A percentile compares a stretch with the other conserved stretches of the same genome.
Evolutionary conservation across 1,140 invertebrate genomes (phyloP).

Genomic region (Cyclargus thomasi): DNA sequence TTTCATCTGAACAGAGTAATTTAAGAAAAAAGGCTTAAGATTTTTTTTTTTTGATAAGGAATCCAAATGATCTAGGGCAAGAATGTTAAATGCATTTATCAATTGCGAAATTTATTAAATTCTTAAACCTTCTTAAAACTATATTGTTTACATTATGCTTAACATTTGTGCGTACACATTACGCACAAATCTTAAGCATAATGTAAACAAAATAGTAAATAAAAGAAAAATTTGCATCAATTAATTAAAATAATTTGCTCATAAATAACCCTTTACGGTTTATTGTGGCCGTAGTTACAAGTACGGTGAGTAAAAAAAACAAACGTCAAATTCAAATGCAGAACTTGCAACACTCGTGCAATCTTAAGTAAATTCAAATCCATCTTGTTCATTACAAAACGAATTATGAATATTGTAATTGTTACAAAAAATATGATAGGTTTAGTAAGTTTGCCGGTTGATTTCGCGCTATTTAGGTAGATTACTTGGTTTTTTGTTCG

Average conservation of each 20-base stretch:
- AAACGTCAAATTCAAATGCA: neutral
- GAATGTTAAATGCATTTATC: too few relatives aligned
- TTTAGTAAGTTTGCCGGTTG: slow-evolving; percentile 56
- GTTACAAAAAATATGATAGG: slow-evolving; percentile 37
- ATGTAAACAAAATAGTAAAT: neutral
- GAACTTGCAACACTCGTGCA: neutral
- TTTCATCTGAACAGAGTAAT: slow-evolving; percentile 15
- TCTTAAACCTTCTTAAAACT: neutral
- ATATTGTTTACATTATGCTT: neutral
- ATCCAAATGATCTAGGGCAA: too few relatives aligned
- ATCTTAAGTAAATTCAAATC: neutral
- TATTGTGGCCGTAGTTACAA: neutral
- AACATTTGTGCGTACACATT: neutral
- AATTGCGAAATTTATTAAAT: neutral
- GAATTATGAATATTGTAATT: slow-evolving; percentile 42
- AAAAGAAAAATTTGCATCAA: neutral
- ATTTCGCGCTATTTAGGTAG: slow-evolving; percentile 69
- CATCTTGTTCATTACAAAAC: slow-evolving; percentile 4
- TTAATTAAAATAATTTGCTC: neutral
- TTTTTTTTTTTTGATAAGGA: too few relatives aligned
- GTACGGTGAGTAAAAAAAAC: neutral
- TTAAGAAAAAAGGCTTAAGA: neutral
- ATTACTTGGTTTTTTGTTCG: slow-evolving; percentile 61
- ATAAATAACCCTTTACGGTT: neutral
- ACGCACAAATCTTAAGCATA: neutral